Conservation (phyloP, 1,140 invertebrate genomes). For the Atta cephalotes region DNA sequence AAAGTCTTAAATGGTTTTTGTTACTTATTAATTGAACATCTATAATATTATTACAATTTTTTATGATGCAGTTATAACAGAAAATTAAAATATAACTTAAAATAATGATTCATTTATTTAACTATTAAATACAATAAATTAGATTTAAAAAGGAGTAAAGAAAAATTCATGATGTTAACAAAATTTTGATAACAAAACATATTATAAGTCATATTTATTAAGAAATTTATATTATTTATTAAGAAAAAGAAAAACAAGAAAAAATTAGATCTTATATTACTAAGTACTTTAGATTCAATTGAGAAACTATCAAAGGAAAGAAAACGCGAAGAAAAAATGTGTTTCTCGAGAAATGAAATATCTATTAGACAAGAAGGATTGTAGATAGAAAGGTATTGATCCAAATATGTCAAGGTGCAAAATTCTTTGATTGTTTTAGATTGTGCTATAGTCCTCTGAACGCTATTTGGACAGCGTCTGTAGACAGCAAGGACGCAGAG, state of each 20-base stretch:
- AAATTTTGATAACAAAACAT: neutral
- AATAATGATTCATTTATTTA: conserved; percentile 4
- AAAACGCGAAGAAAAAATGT: neutral
- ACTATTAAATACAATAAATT: neutral
- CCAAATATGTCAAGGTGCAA: neutral
- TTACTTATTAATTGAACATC: neutral
- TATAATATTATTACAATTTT: neutral
- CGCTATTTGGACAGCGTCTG: neutral
- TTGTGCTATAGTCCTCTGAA: neutral
- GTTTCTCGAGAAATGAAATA: neutral
- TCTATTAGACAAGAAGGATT: neutral
- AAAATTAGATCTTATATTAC: neutral
- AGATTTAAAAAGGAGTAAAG: neutral
- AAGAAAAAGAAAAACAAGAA: neutral
- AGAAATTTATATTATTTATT: neutral
- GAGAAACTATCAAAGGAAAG: neutral
- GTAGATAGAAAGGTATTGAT: neutral
- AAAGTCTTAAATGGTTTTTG: neutral
- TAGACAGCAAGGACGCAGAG: conserved; percentile 3
- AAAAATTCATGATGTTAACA: neutral
- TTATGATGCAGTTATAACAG: neutral
- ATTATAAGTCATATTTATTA: neutral
- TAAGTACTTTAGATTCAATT: neutral
- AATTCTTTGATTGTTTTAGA: conserved; percentile 29
- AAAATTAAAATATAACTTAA: conserved; percentile 1